Conservation (phyloP, 1,140 invertebrate species). For the Aporrectodea caliginosa region DNA sequence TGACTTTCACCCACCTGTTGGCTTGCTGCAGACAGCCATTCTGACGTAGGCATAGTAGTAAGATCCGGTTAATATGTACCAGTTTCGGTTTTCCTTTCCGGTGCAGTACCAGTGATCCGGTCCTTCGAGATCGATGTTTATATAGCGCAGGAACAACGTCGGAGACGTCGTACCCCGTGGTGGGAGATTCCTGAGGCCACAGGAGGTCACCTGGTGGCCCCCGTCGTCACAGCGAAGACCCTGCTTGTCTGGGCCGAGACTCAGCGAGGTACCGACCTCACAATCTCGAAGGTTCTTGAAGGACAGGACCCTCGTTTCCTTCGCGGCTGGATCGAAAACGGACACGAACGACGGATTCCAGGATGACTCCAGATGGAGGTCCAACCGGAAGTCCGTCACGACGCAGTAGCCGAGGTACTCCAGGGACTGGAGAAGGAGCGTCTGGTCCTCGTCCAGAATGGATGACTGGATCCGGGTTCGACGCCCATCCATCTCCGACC, state of each 20-base stretch:
- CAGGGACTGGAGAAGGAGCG: conserved; percentile 13
- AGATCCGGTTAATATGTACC: conserved; percentile 28
- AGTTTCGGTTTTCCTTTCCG: background rate
- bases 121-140: conserved; percentile 22
- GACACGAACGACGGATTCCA: conserved; percentile 31
- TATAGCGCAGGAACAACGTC: conserved; percentile 21
- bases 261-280: conserved; percentile 14
- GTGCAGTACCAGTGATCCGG: conserved; percentile 20
- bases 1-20: conserved; percentile 7
- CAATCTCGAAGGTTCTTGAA: conserved; percentile 23
- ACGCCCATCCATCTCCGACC: background rate
- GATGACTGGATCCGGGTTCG: background rate
- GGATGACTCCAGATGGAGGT: conserved; percentile 11
- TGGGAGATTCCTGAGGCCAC: conserved; percentile 29
- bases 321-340: conserved; percentile 17
- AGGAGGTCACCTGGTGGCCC: conserved; percentile 23
- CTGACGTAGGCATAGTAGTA: conserved; percentile 32
- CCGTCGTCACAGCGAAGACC: conserved; percentile 18
- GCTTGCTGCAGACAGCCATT: conserved; percentile 15
- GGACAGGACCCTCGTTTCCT: conserved; percentile 16
- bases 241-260: conserved; percentile 26
- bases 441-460: background rate
- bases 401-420: conserved; percentile 30
- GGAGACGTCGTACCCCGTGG: background rate
- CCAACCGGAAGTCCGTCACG: conserved; percentile 26